Percentiles rank a stretch among this genome's conserved stretches.
phyloP scores from a whole-genome alignment of 2,113 vertebrate species.

The Rhegmatorhina hoffmannsi region DNA sequence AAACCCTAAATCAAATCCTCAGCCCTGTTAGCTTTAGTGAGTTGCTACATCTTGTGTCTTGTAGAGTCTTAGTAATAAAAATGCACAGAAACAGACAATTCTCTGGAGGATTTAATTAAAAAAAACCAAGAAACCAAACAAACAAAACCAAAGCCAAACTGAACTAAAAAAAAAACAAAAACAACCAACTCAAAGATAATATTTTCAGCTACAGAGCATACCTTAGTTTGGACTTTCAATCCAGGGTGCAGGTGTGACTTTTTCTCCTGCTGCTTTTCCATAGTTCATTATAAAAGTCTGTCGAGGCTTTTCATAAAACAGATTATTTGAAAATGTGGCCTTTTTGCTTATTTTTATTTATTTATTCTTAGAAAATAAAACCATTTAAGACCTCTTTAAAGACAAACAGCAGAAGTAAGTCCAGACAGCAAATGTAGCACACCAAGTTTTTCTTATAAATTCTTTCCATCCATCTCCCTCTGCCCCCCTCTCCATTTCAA shows the following conservation, averaged over 20 bases:
- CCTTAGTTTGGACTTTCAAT: neutral
- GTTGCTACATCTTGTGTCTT: neutral
- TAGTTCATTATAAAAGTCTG: neutral
- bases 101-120: rapidly evolving
- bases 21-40: neutral
- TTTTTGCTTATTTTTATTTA: neutral
- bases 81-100: neutral
- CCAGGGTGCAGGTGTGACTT: neutral
- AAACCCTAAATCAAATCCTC: neutral
- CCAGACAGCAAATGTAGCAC: neutral
- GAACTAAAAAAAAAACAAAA: neutral
- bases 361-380: neutral
- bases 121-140: neutral
- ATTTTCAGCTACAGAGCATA: neutral
- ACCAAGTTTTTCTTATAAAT: neutral
- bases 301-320: neutral
- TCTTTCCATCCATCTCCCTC: neutral
- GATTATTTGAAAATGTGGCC: neutral
- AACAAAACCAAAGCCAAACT: too few relatives aligned
- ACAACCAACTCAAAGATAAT: neutral
- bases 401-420: neutral
- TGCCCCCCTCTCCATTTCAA: neutral
- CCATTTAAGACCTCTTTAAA: neutral
- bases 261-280: neutral
- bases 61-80: neutral